Evolutionary conservation across 1,140 invertebrate genomes (phyloP), one percentile per base, ranked within the genome.

Genomic region (Amyelois transitella): DNA sequence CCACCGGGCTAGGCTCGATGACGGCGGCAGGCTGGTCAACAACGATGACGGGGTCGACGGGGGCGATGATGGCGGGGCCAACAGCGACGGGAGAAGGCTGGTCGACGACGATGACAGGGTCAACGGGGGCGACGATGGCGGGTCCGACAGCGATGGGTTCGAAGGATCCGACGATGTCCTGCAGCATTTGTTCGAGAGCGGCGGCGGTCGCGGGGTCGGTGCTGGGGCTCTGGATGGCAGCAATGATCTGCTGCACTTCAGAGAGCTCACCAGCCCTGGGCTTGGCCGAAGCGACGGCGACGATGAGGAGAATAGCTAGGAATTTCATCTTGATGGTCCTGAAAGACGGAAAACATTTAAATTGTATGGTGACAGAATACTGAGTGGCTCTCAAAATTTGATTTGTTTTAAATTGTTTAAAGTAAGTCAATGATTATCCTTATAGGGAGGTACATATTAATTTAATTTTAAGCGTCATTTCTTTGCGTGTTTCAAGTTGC

Each of bases 201-300:
- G 59, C 65, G 38, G 71, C 77, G 65, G 77, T 80, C 58, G 75
- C 75, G 44, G 77, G 77, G 67, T 81, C 68, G 22, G 78, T 81
- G 74, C 59, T 81, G 59, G 75, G 78, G 65, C 70, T 77, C 44
- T 80, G 55, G 67, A 77, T 80, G 54, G 75, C 73, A 6, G 59
- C 70, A 28, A 78, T 61, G 47, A 83, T 75, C 48, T 51, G 62
- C 51, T 75, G 51, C 43, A 84, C 53, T 48, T 79, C 66, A 22
- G 67, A 53, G n/a, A 52, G 24, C 51, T 65, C 58, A 8, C 17
- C 43, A 6, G 54, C 59, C 7, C 32, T 59, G 28, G 70, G 4
- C 18, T 19, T 45, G 52, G 81, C 77, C 58, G 72, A 66, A 22
- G 78, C 77, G 45, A 70, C 75, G 53, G 73, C 69, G 51, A 58